These are phyloP conservation scores for Dusona sp. DNA, from an alignment of 2,888 invertebrate species.

Conservation along the genomic window DNA sequence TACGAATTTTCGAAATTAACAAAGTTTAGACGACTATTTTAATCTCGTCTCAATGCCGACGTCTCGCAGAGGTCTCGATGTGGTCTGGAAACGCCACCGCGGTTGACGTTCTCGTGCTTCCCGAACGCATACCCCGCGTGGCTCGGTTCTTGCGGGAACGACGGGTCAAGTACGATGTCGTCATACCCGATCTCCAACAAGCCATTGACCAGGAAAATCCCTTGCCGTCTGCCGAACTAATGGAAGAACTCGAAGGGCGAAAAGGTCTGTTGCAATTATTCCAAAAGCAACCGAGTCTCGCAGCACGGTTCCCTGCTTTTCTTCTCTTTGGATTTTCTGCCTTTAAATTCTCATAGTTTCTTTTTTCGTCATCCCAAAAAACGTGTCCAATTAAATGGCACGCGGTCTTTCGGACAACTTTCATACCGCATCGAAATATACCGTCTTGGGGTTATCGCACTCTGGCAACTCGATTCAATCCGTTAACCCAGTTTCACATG, in stretches of 20 bases:
- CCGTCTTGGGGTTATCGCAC: conserved; percentile 73
- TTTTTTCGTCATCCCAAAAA: no score
- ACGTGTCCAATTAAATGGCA: background rate
- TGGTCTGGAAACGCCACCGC: conserved; percentile 89
- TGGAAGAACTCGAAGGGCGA: conserved; percentile 89
- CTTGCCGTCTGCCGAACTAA: conserved; percentile 85
- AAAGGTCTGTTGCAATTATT: conserved; percentile 83
- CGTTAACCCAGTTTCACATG: conserved; percentile 75
- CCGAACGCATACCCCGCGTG: conserved; percentile 88
- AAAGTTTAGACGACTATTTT: conserved; percentile 29
- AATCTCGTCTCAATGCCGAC: background rate
- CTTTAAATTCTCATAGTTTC: background rate
- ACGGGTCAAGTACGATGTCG: conserved; percentile 89
- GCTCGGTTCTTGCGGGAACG: conserved; percentile 87
- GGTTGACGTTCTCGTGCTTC: conserved; percentile 90
- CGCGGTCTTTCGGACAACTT: background rate
- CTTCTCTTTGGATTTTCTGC: background rate
- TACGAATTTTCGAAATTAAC: background rate
- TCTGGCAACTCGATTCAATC: conserved; percentile 70
- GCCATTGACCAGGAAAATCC: conserved; percentile 94
- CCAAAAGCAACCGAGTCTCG: background rate
- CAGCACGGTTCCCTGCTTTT: background rate
- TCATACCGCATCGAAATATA: conserved; percentile 8
- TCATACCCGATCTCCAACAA: conserved; percentile 92
- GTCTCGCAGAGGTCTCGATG: conserved; percentile 87